Percentiles rank a stretch among this genome's conserved stretches.
Evolutionary conservation across 2,888 invertebrate genomes (phyloP).

Genomic region (Trichopoda pennipes): DNA sequence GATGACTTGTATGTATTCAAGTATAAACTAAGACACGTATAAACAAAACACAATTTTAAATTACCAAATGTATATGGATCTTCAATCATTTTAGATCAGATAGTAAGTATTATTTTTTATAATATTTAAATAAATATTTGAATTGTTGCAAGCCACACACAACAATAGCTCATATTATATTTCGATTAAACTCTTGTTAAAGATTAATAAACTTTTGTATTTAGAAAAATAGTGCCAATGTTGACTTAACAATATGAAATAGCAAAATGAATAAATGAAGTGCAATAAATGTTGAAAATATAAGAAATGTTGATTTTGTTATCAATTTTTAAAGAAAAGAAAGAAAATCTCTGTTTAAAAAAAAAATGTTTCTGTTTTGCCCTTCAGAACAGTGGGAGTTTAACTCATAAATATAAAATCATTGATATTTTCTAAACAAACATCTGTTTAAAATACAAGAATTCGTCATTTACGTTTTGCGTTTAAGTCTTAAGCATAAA

Average conservation of each 20-base stretch:
- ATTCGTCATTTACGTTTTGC: no score
- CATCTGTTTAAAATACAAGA: background rate
- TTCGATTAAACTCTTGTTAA: background rate
- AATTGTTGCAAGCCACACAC: constrained; percentile 6
- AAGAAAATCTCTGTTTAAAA: constrained; percentile 14
- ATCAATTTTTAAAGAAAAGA: constrained; percentile 26
- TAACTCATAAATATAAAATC: background rate
- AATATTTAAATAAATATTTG: background rate
- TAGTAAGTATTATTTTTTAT: constrained; percentile 1
- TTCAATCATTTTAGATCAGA: constrained; percentile 32
- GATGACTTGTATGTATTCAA: background rate
- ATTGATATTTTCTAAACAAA: background rate
- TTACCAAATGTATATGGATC: constrained; percentile 40
- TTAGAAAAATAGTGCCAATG: constrained; percentile 52
- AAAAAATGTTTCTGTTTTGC: background rate
- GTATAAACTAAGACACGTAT: no score
- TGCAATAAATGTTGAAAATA: constrained; percentile 10
- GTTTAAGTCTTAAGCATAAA: no score
- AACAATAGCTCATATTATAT: constrained; percentile 40
- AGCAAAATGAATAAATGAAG: constrained; percentile 20
- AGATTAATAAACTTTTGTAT: constrained; percentile 45
- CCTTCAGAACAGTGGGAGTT: constrained; percentile 5
- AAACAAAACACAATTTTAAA: constrained; percentile 9
- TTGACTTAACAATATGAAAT: constrained; percentile 21
- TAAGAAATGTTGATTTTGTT: constrained; percentile 27